Percentiles rank a stretch among this genome's conserved stretches.
phyloP scores from a whole-genome alignment of 2,797 vertebrate genomes.

The Buceros bicornis region DNA sequence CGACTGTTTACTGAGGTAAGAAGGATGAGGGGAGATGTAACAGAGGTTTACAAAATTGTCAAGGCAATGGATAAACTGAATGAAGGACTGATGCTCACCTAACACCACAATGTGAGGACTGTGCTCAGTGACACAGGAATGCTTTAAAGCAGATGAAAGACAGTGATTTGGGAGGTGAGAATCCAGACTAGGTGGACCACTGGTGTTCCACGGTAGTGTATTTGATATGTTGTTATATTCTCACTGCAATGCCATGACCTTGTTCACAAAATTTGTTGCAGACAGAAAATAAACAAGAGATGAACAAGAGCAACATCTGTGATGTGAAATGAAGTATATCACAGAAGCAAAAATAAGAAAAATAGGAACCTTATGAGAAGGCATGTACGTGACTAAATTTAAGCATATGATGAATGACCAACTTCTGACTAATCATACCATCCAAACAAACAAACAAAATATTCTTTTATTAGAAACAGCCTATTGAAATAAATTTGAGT shows the following conservation, averaged over 20 bases:
- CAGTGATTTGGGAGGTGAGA: not conserved
- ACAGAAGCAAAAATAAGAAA: slow-evolving; percentile 44
- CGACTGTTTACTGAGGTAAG: not conserved
- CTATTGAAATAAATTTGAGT: not conserved
- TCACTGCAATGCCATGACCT: not conserved
- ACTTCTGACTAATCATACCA: slow-evolving; percentile 33
- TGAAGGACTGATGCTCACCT: not conserved
- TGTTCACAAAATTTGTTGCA: slow-evolving; percentile 18
- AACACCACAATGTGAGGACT: not conserved
- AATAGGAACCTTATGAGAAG: slow-evolving; percentile 58
- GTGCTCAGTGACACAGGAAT: not conserved
- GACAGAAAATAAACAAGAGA: slow-evolving; percentile 53
- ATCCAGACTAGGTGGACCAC: not conserved
- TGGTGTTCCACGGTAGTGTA: slow-evolving; percentile 14
- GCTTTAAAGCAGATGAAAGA: slow-evolving; percentile 19
- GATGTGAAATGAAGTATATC: slow-evolving; percentile 34
- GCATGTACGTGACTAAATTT: slow-evolving; percentile 36
- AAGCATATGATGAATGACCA: slow-evolving; percentile 37
- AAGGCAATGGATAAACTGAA: not conserved
- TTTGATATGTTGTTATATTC: not conserved
- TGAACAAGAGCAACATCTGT: slow-evolving; percentile 28
- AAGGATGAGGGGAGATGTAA: not conserved
- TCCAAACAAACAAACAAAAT: not conserved
- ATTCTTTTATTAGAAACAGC: not conserved
- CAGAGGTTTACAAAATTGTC: not conserved